These are phyloP conservation scores for Ennomos fuscantarius DNA, from an alignment of 2,888 invertebrate species.

Conservation along the genomic window DNA sequence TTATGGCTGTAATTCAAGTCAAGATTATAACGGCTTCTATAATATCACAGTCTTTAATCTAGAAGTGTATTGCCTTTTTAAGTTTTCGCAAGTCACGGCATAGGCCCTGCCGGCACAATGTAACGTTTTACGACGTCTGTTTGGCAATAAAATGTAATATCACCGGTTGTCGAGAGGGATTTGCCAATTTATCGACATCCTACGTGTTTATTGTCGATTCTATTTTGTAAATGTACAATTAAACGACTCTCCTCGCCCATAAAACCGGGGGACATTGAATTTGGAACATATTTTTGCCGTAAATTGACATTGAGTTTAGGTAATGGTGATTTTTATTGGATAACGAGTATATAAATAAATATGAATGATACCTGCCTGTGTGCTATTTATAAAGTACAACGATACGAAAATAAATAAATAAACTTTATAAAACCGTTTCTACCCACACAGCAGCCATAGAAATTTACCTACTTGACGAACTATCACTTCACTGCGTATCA, in stretches of 20 bases:
- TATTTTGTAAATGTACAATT: slow-evolving; percentile 47
- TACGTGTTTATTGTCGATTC: slow-evolving; percentile 49
- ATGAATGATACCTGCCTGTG: too few species aligned
- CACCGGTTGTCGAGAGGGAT: slow-evolving; percentile 42
- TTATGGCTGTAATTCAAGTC: too few species aligned
- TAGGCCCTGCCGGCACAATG: slow-evolving; percentile 37
- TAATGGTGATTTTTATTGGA: slow-evolving; percentile 28
- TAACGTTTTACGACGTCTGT: slow-evolving; percentile 54
- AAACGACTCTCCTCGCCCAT: slow-evolving; percentile 28
- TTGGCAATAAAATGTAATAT: slow-evolving; percentile 59
- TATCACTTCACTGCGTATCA: too few species aligned
- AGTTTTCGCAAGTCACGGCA: background rate
- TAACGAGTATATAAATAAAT: slow-evolving; percentile 14
- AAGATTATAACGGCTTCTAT: too few species aligned
- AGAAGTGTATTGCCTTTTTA: too few species aligned
- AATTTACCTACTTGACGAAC: too few species aligned
- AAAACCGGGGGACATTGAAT: slow-evolving; percentile 34
- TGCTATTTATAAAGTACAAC: too few species aligned
- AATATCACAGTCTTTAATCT: background rate
- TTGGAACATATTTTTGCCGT: slow-evolving; percentile 25
- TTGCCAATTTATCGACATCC: slow-evolving; percentile 51
- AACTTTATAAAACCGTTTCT: too few species aligned
- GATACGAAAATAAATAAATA: too few species aligned
- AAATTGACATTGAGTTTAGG: slow-evolving; percentile 12
- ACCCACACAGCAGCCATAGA: too few species aligned